Percentiles rank a stretch among this genome's conserved stretches.
Evolutionary conservation across 2,113 vertebrate species (phyloP).

Genomic region (Myotis brandtii): DNA sequence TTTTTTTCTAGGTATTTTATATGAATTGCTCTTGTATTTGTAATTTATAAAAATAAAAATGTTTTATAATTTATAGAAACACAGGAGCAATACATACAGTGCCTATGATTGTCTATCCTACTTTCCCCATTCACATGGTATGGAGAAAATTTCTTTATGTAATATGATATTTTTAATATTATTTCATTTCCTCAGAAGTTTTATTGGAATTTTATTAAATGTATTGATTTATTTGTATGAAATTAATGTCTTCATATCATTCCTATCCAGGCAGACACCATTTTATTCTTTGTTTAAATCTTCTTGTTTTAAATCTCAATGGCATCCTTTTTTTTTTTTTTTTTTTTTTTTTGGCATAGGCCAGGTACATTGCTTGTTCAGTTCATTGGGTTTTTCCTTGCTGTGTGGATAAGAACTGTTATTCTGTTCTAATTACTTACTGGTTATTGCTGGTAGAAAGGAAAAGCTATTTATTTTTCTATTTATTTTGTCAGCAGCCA

Average conservation of each 20-base stretch:
- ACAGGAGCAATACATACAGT: not conserved
- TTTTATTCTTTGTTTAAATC: not conserved
- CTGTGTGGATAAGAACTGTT: not conserved
- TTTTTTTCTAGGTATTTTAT: not conserved
- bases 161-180: not conserved
- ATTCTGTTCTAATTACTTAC: not conserved
- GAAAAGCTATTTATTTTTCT: not conserved
- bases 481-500: not conserved
- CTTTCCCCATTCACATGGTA: not conserved
- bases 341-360: not conserved
- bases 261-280: not conserved
- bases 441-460: not conserved
- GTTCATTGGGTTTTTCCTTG: not conserved
- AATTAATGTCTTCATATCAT: not conserved
- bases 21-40: not conserved
- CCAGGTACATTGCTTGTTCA: not conserved
- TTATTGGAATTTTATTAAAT: not conserved
- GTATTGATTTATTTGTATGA: not conserved
- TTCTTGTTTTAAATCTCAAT: not conserved
- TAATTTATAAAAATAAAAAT: not conserved
- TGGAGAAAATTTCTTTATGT: not conserved
- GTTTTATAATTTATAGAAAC: not conserved
- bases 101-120: not conserved
- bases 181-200: not conserved
- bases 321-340: not conserved